Conservation (phyloP, 2,888 invertebrate species). For the Catonia carolina region DNA sequence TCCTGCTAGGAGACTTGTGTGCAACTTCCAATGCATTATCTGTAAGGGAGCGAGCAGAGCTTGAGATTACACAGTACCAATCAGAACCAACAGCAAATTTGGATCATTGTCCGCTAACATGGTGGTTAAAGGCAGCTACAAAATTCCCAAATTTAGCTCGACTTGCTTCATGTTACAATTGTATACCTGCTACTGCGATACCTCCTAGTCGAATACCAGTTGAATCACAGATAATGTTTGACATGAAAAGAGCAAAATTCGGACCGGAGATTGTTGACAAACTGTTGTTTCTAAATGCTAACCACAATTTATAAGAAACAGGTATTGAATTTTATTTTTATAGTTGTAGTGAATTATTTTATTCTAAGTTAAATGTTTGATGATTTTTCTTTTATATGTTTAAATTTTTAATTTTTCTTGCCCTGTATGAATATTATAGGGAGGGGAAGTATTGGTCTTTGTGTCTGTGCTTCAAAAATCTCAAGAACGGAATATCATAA, state of each 20-base stretch:
- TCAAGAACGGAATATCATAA: too few relatives aligned
- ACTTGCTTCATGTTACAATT: conserved; percentile 44
- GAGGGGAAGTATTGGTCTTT: too few relatives aligned
- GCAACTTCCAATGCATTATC: conserved; percentile 41
- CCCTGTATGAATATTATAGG: too few relatives aligned
- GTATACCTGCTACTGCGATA: conserved; percentile 44
- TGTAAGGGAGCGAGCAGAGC: conserved; percentile 43
- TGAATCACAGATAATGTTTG: conserved; percentile 41
- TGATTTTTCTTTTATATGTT: too few relatives aligned
- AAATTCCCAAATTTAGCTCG: conserved; percentile 44
- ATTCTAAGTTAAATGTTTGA: too few relatives aligned
- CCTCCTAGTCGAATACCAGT: conserved; percentile 42
- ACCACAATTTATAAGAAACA: conserved; percentile 1
- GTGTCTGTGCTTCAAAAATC: too few relatives aligned
- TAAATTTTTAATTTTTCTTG: too few relatives aligned
- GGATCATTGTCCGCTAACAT: conserved; percentile 44
- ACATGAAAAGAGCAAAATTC: conserved; percentile 41
- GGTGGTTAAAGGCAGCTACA: conserved; percentile 42
- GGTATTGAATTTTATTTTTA: too few relatives aligned
- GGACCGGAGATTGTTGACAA: conserved; percentile 43
- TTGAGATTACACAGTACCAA: conserved; percentile 46
- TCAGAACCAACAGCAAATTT: conserved; percentile 45
- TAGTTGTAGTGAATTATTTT: too few relatives aligned
- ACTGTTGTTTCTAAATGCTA: conserved; percentile 40
- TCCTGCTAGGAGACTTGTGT: conserved; percentile 42